These are phyloP conservation scores for Malacoraja senta DNA, from an alignment of 2,797 vertebrate genomes.

Conservation along the genomic window DNA sequence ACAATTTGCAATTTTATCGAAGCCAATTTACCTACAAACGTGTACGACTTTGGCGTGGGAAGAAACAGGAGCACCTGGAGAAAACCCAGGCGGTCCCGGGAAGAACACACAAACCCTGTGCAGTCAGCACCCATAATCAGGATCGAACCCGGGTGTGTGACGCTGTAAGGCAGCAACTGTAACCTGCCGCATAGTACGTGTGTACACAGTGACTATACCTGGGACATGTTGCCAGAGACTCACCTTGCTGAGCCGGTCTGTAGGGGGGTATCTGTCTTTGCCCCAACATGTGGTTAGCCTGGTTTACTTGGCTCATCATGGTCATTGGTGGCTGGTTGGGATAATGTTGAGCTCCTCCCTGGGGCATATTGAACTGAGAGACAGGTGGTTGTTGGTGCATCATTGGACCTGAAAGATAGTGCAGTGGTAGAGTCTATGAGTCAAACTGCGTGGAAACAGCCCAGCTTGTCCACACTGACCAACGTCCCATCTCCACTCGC, in stretches of 20 bases:
- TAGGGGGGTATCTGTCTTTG: constrained; percentile 98
- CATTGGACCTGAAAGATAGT: constrained; percentile 74
- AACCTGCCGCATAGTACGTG: no score
- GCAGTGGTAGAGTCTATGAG: neutral
- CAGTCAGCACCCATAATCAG: no score
- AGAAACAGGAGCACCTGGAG: no score
- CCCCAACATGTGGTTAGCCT: constrained; percentile 93
- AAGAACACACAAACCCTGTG: no score
- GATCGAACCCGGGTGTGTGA: no score
- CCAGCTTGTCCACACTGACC: no score
- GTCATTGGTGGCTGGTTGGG: constrained; percentile 93
- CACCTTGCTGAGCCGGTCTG: constrained; percentile 96
- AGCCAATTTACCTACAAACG: no score
- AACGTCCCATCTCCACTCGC: no score
- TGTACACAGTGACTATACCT: neutral
- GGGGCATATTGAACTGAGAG: constrained; percentile 93
- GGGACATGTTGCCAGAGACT: constrained; percentile 16
- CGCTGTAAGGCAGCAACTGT: no score
- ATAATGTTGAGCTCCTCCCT: constrained; percentile 87
- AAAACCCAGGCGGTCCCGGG: no score
- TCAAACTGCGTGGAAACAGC: neutral
- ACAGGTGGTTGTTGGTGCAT: constrained; percentile 96
- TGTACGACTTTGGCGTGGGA: no score
- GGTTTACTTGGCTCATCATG: constrained; percentile 93
- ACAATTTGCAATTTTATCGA: no score